Conservation (phyloP, 1,140 invertebrate genomes). For the Polypedilum pembai region DNA sequence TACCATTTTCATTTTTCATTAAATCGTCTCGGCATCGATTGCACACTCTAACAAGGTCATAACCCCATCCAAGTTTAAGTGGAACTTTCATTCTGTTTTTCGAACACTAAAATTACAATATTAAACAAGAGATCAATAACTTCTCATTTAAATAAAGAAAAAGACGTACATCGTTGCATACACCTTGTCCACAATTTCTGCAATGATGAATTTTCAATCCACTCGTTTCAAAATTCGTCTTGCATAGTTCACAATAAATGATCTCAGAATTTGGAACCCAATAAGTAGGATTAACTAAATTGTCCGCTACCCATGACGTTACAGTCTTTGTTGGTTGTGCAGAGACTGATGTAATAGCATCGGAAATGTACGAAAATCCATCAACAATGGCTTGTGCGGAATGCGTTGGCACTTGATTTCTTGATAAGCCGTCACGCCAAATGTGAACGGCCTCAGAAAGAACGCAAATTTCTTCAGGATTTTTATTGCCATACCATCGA, state of each 20-base stretch:
- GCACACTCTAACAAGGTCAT: conserved; percentile 58
- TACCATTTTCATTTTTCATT: conserved; percentile 35
- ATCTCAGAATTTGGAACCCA: conserved; percentile 76
- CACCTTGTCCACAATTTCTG: conserved; percentile 65
- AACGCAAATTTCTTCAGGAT: conserved; percentile 60
- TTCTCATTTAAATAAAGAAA: background rate
- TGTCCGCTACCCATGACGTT: conserved; percentile 66
- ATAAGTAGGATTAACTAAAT: conserved; percentile 66
- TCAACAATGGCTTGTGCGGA: conserved; percentile 70
- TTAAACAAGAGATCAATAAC: background rate
- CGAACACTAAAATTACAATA: conserved; percentile 49
- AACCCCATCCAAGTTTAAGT: conserved; percentile 52
- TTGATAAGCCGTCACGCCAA: conserved; percentile 62
- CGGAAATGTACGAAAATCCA: conserved; percentile 61
- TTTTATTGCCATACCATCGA: conserved; percentile 77
- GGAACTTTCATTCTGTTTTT: conserved; percentile 54
- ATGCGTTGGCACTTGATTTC: conserved; percentile 48
- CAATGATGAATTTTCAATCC: conserved; percentile 68
- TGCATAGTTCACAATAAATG: conserved; percentile 58
- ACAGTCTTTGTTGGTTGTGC: conserved; percentile 62
- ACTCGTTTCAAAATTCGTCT: conserved; percentile 46
- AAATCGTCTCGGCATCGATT: conserved; percentile 51
- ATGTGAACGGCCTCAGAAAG: conserved; percentile 65
- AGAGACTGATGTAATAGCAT: conserved; percentile 59
- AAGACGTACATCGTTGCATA: conserved; percentile 45